A percentile compares a stretch with the other conserved stretches of the same genome.
phyloP scores from a whole-genome alignment of 2,888 invertebrate species.

The Adelphocoris suturalis region DNA sequence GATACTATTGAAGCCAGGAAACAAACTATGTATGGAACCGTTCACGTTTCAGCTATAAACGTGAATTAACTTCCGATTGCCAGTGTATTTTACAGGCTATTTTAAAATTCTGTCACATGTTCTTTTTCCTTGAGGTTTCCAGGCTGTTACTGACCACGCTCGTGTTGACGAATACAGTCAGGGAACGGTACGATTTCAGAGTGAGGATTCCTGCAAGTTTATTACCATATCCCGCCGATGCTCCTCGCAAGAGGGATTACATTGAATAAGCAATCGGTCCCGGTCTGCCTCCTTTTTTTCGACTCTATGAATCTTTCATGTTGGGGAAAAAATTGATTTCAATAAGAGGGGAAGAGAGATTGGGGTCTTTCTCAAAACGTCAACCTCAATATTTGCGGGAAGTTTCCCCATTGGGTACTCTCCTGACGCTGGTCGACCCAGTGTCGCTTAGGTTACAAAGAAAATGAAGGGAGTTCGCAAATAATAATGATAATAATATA shows the following conservation, averaged over 20 bases:
- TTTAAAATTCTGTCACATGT: too few relatives aligned
- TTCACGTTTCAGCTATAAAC: too few relatives aligned
- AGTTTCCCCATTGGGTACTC: too few relatives aligned
- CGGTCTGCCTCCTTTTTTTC: background rate
- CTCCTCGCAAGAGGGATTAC: background rate
- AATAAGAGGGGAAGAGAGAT: background rate
- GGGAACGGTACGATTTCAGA: background rate
- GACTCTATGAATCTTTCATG: conserved; percentile 43
- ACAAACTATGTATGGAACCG: too few relatives aligned
- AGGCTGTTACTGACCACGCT: background rate
- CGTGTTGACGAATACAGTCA: background rate
- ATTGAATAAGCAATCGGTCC: conserved; percentile 36
- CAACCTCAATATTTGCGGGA: background rate
- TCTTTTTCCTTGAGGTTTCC: background rate
- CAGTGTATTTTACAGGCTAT: too few relatives aligned
- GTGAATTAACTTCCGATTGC: too few relatives aligned
- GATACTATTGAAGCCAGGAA: too few relatives aligned
- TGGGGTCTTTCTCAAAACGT: background rate
- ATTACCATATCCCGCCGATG: conserved; percentile 28
- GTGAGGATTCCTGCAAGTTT: background rate
- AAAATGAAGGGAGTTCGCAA: too few relatives aligned
- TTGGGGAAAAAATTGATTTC: background rate
- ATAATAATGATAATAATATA: too few relatives aligned
- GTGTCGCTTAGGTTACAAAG: too few relatives aligned
- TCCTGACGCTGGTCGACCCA: too few relatives aligned